A percentile compares a stretch with the other conserved stretches of the same genome.
Conservation (phyloP, 2,113 vertebrate species). For the Malurus elegans region DNA sequence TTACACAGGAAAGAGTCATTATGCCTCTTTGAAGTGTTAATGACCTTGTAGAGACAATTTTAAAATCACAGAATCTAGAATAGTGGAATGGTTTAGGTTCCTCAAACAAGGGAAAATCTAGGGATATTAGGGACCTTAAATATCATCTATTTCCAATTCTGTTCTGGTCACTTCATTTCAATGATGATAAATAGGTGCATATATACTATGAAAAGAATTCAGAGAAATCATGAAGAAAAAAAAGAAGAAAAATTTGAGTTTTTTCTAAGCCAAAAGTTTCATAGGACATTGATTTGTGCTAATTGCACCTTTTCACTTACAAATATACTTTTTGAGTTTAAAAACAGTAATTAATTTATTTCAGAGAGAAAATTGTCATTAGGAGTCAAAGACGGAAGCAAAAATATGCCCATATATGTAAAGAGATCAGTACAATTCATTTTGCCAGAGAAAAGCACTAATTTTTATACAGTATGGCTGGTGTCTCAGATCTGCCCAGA, state of each 20-base stretch:
- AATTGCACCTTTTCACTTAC: not conserved
- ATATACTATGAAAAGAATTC: not conserved
- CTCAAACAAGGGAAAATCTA: too few relatives aligned
- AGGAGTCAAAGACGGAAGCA: not conserved
- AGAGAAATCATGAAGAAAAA: not conserved
- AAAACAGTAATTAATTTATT: not conserved
- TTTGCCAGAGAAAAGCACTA: not conserved
- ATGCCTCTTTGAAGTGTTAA: not conserved
- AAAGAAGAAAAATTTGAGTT: not conserved
- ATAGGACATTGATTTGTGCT: accelerated
- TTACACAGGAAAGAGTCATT: not conserved
- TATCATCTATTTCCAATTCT: not conserved
- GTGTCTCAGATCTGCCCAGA: not conserved
- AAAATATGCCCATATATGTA: accelerated
- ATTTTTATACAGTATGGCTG: not conserved
- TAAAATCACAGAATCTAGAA: not conserved
- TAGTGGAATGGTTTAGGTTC: not conserved
- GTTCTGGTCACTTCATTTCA: not conserved
- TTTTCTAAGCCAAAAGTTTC: not conserved
- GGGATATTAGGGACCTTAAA: not conserved
- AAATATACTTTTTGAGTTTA: not conserved
- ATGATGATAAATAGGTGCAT: not conserved
- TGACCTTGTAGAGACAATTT: not conserved
- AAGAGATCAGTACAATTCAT: not conserved
- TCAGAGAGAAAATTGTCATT: not conserved